Evolutionary conservation across 1,140 invertebrate genomes (phyloP).

Genomic region (Calycopis cecrops): DNA sequence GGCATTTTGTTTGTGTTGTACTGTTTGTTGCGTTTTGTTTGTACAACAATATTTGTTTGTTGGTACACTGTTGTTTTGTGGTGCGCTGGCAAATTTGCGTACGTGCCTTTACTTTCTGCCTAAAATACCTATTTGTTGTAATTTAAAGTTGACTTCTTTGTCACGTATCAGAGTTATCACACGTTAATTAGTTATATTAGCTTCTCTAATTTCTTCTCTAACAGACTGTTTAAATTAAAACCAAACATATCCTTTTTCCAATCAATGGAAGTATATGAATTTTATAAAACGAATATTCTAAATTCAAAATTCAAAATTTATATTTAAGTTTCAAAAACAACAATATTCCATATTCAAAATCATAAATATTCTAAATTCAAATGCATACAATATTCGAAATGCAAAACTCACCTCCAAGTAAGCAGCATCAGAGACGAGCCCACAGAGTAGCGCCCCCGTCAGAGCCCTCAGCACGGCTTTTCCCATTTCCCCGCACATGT

Average conservation of each 20-base stretch:
- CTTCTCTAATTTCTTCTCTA: too few relatives aligned
- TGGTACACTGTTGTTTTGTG: slow-evolving; percentile 3
- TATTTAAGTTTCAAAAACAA: too few relatives aligned
- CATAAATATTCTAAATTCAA: neutral
- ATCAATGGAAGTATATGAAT: too few relatives aligned
- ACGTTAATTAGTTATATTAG: too few relatives aligned
- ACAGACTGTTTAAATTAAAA: too few relatives aligned
- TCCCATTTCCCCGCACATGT: slow-evolving; percentile 67
- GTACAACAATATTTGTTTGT: slow-evolving; percentile 11
- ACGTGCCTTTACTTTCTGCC: neutral
- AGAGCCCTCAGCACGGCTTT: slow-evolving; percentile 62
- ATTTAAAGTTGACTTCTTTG: too few relatives aligned
- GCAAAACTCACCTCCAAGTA: slow-evolving; percentile 53
- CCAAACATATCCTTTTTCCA: neutral
- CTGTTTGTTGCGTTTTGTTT: neutral
- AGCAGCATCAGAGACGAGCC: slow-evolving; percentile 59
- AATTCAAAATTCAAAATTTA: too few relatives aligned
- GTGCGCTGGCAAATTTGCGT: too few relatives aligned
- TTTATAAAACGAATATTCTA: too few relatives aligned
- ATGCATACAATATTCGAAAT: neutral
- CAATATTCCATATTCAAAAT: neutral
- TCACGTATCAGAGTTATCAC: too few relatives aligned
- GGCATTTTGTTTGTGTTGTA: too few relatives aligned
- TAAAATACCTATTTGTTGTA: neutral
- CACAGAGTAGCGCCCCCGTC: slow-evolving; percentile 57